Evolutionary conservation across 2,113 vertebrate genomes (phyloP).

Genomic region (Hippopotamus amphibius): DNA sequence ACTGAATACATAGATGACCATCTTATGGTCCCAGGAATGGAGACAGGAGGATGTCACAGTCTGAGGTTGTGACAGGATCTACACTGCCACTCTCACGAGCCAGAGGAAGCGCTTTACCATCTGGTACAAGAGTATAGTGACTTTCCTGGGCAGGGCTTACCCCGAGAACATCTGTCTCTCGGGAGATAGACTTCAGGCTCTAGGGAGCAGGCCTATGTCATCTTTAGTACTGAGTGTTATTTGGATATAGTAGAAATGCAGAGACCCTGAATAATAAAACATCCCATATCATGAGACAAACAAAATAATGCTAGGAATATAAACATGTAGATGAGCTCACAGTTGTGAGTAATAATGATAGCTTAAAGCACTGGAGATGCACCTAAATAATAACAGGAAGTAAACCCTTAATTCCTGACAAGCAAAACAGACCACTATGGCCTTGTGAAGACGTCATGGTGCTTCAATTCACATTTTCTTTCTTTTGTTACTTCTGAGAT

Average conservation of each 20-base stretch:
- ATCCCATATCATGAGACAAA: neutral
- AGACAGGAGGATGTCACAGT: neutral
- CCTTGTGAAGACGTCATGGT: constrained; percentile 24
- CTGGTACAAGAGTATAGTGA: neutral
- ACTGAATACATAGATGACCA: neutral
- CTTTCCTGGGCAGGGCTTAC: neutral
- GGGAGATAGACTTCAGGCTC: neutral
- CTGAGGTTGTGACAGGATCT: neutral
- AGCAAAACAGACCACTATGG: constrained; percentile 12
- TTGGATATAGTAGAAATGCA: neutral
- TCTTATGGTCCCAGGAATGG: neutral
- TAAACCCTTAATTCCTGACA: constrained; percentile 8
- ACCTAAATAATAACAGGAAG: neutral
- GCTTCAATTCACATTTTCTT: constrained; percentile 33
- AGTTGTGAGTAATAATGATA: neutral
- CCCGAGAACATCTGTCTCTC: neutral
- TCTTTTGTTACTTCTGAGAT: constrained; percentile 34
- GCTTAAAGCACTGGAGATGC: neutral
- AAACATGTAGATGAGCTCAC: neutral
- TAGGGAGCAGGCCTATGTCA: neutral
- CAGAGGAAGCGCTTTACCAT: neutral
- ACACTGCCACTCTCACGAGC: neutral
- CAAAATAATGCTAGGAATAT: constrained; percentile 34
- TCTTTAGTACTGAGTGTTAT: neutral
- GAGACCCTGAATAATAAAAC: constrained; percentile 22